These are phyloP conservation scores for Charadrius vociferus DNA, from an alignment of 2,113 vertebrate species.

Conservation along the genomic window DNA sequence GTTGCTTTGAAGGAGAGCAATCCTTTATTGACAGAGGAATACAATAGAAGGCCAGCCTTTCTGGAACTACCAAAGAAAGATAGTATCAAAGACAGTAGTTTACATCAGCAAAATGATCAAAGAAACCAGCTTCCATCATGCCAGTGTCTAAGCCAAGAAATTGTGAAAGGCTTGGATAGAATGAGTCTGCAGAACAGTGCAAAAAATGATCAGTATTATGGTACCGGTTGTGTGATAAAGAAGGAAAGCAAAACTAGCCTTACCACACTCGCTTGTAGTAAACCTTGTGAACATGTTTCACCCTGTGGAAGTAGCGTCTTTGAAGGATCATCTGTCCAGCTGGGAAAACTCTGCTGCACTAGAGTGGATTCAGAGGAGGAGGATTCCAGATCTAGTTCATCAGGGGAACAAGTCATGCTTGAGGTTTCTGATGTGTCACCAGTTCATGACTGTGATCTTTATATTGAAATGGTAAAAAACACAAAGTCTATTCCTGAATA, in stretches of 20 bases:
- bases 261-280: constrained; percentile 55
- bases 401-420: constrained; percentile 77
- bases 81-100: constrained; percentile 39
- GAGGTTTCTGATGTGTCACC: constrained; percentile 86
- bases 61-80: constrained; percentile 79
- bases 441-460: constrained; percentile 93
- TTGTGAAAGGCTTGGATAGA: constrained; percentile 81
- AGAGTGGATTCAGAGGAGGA: constrained; percentile 84
- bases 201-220: constrained; percentile 42
- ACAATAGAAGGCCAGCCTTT: constrained; percentile 57
- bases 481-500: constrained; percentile 91
- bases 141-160: constrained; percentile 78
- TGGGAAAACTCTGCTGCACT: constrained; percentile 81
- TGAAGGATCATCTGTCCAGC: constrained; percentile 76
- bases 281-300: constrained; percentile 66
- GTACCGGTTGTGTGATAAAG: constrained; percentile 1
- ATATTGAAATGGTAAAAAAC: constrained; percentile 91
- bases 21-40: constrained; percentile 60
- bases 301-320: constrained; percentile 74
- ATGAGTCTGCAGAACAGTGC: constrained; percentile 73
- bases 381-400: constrained; percentile 75
- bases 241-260: constrained; percentile 62
- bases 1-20: constrained; percentile 43
- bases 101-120: constrained; percentile 56
- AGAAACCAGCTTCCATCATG: constrained; percentile 35